These are phyloP conservation scores for Luehdorfia chinensis DNA, from an alignment of 1,140 invertebrate species.

Conservation along the genomic window DNA sequence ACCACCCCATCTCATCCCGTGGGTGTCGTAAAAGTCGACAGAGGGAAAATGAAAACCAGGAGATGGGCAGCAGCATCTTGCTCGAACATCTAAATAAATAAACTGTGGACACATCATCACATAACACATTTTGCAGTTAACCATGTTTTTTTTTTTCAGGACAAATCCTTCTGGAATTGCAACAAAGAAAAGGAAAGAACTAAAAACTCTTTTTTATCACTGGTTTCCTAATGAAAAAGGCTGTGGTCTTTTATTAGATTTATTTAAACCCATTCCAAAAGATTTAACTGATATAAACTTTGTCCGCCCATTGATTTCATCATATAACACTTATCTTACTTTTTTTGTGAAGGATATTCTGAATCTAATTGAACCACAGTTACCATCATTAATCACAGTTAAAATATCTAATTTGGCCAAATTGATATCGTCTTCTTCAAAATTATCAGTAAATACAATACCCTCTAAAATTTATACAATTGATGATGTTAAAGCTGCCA, in stretches of 20 bases:
- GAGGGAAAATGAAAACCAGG: too few species aligned
- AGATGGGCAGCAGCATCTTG: too few species aligned
- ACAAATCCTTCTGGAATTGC: conserved; percentile 21
- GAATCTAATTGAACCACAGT: conserved; percentile 43
- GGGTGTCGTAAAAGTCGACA: too few species aligned
- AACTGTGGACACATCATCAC: too few species aligned
- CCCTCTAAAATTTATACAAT: conserved; percentile 51
- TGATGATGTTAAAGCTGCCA: conserved; percentile 43
- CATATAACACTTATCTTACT: conserved; percentile 55
- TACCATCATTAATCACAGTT: conserved; percentile 34
- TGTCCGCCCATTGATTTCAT: conserved; percentile 51
- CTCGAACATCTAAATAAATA: too few species aligned
- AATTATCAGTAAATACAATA: conserved; percentile 22
- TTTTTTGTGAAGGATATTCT: conserved; percentile 56
- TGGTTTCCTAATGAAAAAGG: conserved; percentile 64
- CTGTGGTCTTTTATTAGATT: conserved; percentile 44
- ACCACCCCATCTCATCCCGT: too few species aligned
- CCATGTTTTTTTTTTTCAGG: conserved; percentile 38
- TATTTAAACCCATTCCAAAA: conserved; percentile 48
- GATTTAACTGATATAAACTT: conserved; percentile 51
- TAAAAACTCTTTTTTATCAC: conserved; percentile 46
- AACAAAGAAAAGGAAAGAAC: conserved; percentile 39
- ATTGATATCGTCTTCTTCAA: conserved; percentile 49
- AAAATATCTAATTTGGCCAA: conserved; percentile 57
- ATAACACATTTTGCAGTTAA: too few species aligned